Conservation (phyloP, 2,113 vertebrate genomes). For the Callionymus lyra region DNA sequence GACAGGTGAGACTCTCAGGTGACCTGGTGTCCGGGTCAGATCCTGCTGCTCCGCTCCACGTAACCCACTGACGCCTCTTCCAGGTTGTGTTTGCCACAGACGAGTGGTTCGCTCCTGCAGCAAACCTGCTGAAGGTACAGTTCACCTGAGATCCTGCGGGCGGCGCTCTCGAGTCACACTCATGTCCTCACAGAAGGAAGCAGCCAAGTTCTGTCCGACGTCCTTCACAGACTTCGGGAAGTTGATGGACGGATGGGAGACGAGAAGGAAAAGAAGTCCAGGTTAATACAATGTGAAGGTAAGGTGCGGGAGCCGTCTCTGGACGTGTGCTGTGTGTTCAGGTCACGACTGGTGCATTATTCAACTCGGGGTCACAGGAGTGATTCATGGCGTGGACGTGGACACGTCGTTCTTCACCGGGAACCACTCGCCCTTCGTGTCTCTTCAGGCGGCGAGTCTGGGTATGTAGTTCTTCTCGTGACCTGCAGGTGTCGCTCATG, state of each 20-base stretch:
- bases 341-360: slow-evolving; percentile 69
- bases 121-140: slow-evolving; percentile 67
- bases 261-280: slow-evolving; percentile 67
- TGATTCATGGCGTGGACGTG: slow-evolving; percentile 57
- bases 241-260: slow-evolving; percentile 79
- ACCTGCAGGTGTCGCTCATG: not conserved
- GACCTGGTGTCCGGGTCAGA: too few species aligned
- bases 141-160: not conserved
- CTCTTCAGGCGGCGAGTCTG: slow-evolving; percentile 63
- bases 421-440: slow-evolving; percentile 55
- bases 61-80: not conserved
- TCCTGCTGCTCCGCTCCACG: too few species aligned
- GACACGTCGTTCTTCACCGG: slow-evolving; percentile 73
- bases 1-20: not conserved
- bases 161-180: not conserved
- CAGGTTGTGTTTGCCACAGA: slow-evolving; percentile 68
- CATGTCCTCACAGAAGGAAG: slow-evolving; percentile 43
- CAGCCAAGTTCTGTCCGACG: slow-evolving; percentile 49
- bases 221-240: slow-evolving; percentile 71
- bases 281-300: slow-evolving; percentile 47
- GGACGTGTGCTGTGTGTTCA: slow-evolving; percentile 9
- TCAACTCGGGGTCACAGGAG: slow-evolving; percentile 58
- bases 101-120: slow-evolving; percentile 70
- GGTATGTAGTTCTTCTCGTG: slow-evolving; percentile 12
- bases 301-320: not conserved